A percentile compares a stretch with the other conserved stretches of the same genome.
phyloP scores from a whole-genome alignment of 2,797 vertebrate species.

The Phataginus tricuspis region DNA sequence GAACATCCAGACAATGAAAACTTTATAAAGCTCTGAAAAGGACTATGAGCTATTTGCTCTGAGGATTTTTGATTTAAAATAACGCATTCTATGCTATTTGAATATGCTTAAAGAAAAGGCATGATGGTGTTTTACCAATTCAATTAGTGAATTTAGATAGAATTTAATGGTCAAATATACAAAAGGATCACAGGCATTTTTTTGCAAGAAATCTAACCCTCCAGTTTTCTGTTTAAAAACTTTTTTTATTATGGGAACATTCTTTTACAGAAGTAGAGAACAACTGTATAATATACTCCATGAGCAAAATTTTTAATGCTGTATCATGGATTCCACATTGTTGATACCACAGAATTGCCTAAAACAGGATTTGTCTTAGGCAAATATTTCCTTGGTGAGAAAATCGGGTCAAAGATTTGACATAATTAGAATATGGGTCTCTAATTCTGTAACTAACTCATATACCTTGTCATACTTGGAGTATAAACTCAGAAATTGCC shows the following conservation, averaged over 20 bases:
- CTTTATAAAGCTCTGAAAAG: constrained; percentile 16
- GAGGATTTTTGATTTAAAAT: constrained; percentile 59
- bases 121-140: constrained; percentile 37
- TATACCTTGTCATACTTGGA: background rate
- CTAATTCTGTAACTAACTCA: background rate
- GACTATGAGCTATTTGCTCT: constrained; percentile 40
- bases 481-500: background rate
- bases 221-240: constrained; percentile 38
- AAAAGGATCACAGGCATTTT: constrained; percentile 1
- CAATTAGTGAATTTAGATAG: constrained; percentile 51
- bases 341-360: constrained; percentile 36
- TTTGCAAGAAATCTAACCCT: constrained; percentile 33
- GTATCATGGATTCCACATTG: constrained; percentile 5
- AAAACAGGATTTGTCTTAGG: constrained; percentile 42
- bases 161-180: constrained; percentile 30
- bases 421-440: background rate
- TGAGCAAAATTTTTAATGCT: constrained; percentile 14
- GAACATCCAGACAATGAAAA: background rate
- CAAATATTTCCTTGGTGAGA: constrained; percentile 37
- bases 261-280: background rate
- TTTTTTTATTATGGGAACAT: constrained; percentile 26
- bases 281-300: background rate
- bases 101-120: constrained; percentile 52
- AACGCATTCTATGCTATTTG: background rate
- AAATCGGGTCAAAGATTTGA: background rate